Evolutionary conservation across 2,888 invertebrate species (phyloP), one percentile per base, ranked within the genome.

Genomic region (Tipula lateralis): DNA sequence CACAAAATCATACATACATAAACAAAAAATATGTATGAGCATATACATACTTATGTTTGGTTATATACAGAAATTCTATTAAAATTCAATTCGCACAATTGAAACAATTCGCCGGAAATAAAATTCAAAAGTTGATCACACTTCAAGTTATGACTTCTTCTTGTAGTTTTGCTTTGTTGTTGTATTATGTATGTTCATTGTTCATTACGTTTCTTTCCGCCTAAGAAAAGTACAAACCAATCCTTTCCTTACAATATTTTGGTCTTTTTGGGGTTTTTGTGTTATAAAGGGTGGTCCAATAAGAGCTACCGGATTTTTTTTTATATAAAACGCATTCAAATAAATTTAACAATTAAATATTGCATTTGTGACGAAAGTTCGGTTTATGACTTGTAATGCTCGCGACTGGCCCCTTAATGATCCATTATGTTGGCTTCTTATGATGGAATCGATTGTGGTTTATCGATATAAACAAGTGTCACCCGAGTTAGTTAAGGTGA

Each of bases 81-180:
- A 66, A 66, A 19, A 66, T 66, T 66, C 66, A 66, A 66, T 66
- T 66, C 66, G 66, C 66, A 66, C 66, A 66, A 66, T 24, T 66
- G 66, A 66, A 66, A 66, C 24, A 66, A 66, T 66, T 66, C 66
- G 66, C 66, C 66, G 66, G 66, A 66, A 66, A 66, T 66, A 66
- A 66, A 66, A 66, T 66, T 24, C 66, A 66, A 66, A 66, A 66
- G 66, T 66, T 66, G 66, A 66, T 66, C 66, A 66, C 66, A 66
- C 66, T 66, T 66, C 66, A 66, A 66, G 66, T 66, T 66, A 66
- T 24, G 66, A 66, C 66, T 66, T 9, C 24, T 66, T 19, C 7
- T 13, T 50, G 5, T n/a, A 3, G 39, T n/a, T 44, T 5, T 39
- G 12, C 39, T n/a, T 13, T 66, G 19, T 24, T 66, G 66, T 66